Conservation (phyloP, 2,113 vertebrate genomes). For the Lampris incognitus region DNA sequence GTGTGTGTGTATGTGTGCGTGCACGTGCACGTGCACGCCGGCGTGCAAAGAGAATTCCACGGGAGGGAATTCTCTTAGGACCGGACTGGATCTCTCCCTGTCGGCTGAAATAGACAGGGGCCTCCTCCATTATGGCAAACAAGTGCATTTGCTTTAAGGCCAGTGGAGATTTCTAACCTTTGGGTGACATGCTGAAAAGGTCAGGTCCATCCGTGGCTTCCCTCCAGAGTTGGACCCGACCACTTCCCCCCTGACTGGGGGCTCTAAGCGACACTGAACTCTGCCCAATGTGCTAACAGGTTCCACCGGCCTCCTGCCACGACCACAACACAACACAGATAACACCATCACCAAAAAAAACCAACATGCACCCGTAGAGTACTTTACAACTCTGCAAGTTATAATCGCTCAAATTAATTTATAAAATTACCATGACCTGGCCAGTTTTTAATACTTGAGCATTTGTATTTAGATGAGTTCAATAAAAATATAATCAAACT, state of each 20-base stretch:
- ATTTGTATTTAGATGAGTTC: neutral
- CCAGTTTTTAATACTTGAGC: too few species aligned
- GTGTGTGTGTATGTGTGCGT: constrained; percentile 31
- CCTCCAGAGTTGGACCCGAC: constrained; percentile 66
- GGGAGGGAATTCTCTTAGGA: constrained; percentile 67
- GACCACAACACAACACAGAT: neutral
- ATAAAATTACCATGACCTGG: neutral
- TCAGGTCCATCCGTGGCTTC: constrained; percentile 76
- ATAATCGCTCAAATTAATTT: neutral
- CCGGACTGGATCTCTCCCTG: constrained; percentile 59
- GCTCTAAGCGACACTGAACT: constrained; percentile 20
- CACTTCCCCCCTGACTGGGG: constrained; percentile 51
- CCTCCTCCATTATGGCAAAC: constrained; percentile 82
- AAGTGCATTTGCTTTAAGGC: constrained; percentile 84
- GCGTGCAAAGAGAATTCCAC: constrained; percentile 61
- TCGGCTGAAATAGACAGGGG: constrained; percentile 66
- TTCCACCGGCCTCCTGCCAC: neutral
- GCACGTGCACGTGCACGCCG: constrained; percentile 31
- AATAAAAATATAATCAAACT: neutral
- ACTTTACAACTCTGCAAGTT: neutral
- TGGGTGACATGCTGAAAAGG: constrained; percentile 84
- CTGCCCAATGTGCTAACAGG: constrained; percentile 20
- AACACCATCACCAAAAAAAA: neutral
- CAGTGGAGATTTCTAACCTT: constrained; percentile 87
- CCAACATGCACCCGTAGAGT: constrained; percentile 3